Evolutionary conservation across 2,888 invertebrate species (phyloP).

Genomic region (Melikaiella ostensackeni): DNA sequence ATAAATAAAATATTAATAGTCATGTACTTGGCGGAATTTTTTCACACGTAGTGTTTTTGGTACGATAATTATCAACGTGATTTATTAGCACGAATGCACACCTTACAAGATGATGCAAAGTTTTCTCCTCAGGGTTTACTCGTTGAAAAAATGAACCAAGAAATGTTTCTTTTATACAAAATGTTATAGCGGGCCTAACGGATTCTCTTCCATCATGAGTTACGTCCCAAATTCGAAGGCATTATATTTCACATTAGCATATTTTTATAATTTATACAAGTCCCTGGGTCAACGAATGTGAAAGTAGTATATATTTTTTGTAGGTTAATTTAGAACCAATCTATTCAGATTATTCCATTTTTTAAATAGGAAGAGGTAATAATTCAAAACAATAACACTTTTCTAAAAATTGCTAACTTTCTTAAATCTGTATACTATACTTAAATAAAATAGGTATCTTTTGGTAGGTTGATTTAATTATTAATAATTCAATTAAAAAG

Average conservation of each 20-base stretch:
- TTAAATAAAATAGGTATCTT: no score
- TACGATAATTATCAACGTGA: slow-evolving; percentile 38
- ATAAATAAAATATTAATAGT: no score
- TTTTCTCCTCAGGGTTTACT: neutral
- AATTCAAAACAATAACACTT: no score
- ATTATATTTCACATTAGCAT: neutral
- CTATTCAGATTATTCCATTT: no score
- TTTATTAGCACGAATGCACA: neutral
- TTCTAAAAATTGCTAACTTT: no score
- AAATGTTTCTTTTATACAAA: neutral
- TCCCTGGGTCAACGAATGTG: slow-evolving; percentile 1
- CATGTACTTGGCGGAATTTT: no score
- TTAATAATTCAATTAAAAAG: no score
- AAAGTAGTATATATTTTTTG: neutral
- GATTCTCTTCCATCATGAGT: neutral
- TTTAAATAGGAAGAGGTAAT: no score
- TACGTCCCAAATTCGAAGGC: neutral
- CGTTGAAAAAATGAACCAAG: neutral
- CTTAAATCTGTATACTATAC: no score
- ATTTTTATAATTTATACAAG: neutral
- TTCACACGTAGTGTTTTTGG: no score
- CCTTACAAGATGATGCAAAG: neutral
- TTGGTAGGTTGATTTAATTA: no score
- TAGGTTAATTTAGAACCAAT: no score
- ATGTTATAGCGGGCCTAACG: neutral